These are phyloP conservation scores for Antechinus stuartii DNA, from an alignment of 2,113 vertebrate species.

Conservation along the genomic window DNA sequence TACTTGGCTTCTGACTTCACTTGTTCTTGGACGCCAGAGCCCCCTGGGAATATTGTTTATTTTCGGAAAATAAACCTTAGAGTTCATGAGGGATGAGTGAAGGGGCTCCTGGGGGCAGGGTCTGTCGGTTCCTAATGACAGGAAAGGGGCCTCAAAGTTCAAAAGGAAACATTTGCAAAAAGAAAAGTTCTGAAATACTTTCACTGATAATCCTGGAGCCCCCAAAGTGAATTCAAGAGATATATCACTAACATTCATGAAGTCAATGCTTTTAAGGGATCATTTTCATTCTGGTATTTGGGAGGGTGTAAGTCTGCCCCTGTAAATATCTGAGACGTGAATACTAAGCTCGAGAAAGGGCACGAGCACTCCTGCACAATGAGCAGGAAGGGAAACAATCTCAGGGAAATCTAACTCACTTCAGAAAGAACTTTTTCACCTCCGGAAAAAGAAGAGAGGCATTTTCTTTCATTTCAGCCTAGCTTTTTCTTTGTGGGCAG, in stretches of 20 bases:
- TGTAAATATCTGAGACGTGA: conserved; percentile 35
- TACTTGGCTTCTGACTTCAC: conserved; percentile 87
- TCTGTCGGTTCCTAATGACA: conserved; percentile 73
- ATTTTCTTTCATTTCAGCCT: neutral
- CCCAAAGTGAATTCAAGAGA: conserved; percentile 9
- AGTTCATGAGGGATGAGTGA: conserved; percentile 56
- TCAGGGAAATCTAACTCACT: conserved; percentile 21
- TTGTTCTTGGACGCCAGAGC: conserved; percentile 79
- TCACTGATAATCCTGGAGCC: conserved; percentile 59
- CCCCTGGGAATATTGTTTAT: conserved; percentile 76
- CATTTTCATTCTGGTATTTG: neutral
- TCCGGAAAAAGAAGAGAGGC: conserved; percentile 11
- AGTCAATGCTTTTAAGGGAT: conserved; percentile 9
- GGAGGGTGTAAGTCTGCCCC: conserved; percentile 35
- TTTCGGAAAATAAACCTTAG: conserved; percentile 76
- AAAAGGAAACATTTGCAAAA: conserved; percentile 63
- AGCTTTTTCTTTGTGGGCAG: neutral
- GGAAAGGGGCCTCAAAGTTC: conserved; percentile 67
- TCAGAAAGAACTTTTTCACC: conserved; percentile 21
- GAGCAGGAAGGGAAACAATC: conserved; percentile 14
- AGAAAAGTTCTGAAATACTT: conserved; percentile 34
- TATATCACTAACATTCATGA: conserved; percentile 41
- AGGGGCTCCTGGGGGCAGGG: conserved; percentile 59
- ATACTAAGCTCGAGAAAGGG: neutral
- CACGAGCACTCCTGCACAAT: no score